Base-by-base conservation (phyloP, 1,140 invertebrate genomes). In the Drosophila aff. region DNA sequence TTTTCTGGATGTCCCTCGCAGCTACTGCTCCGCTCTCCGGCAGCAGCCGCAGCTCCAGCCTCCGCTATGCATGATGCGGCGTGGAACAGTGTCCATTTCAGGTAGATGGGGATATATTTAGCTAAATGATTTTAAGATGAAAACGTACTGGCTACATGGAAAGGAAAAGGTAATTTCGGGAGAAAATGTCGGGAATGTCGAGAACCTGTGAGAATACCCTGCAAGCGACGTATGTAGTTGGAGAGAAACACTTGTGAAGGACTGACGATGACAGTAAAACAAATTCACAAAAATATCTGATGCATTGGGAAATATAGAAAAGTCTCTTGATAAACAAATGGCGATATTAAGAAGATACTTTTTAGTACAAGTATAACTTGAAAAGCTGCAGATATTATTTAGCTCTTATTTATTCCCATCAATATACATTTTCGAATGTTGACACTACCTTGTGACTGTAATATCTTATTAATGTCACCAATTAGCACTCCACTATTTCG, bases 21-120 rank as follows among this genome's bases (percentile, higher is more conserved):
- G 49, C 55, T 57, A 33, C 44, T 40, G 47, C 52, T 62, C 23
- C 6, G 21, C 33, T 50, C 18, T 36, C 13, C 15, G 11, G n/a
- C 36, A 38, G 26, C 36, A 31, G 59, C 55, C 8, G 23, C 33
- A 8, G 18, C 21, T 15, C 38, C 28, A 38, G 61, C 33, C 18
- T 31, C 64, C 55, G 23, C 43, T 65, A 31, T 61, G 65, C 66
- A 72, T 73, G 38, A 41, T 16, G 68, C 28, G 38, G 23, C 5
- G 11, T 16, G 15, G 21, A 62, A 53, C 16, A 23, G 28, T 16
- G 6, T 33, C 28, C 28, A 18, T 33, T 53, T 52, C 7, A 33
- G 49, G 44, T 7, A n/a, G n/a, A 33, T 18, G 26, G 9, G n/a
- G 16, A 7, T n/a, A 50, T n/a, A 50, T 33, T 33, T 33, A 28